These are phyloP conservation scores for Arizona elegans DNA, from an alignment of 2,113 vertebrate genomes.

Conservation along the genomic window DNA sequence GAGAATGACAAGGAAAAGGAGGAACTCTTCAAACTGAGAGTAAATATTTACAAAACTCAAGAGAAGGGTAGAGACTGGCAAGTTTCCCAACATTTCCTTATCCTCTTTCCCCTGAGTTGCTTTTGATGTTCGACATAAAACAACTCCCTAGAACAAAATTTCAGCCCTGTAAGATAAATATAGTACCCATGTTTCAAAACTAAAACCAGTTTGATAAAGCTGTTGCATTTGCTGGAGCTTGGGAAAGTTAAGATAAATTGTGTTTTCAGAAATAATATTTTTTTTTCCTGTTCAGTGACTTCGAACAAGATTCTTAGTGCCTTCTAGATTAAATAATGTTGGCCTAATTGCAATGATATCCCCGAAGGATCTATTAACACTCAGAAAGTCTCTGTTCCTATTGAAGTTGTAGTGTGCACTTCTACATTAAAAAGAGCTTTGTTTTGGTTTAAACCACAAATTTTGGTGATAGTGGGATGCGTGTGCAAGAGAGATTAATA, in stretches of 20 bases:
- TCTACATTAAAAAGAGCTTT: neutral
- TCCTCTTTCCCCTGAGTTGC: neutral
- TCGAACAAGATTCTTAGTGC: neutral
- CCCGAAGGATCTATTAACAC: neutral
- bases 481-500: neutral
- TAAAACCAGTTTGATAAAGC: neutral
- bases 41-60: slow-evolving; percentile 28
- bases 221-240: neutral
- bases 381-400: neutral
- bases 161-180: neutral
- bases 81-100: neutral
- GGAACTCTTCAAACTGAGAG: slow-evolving; percentile 68
- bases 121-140: neutral
- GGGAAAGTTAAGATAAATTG: neutral
- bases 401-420: neutral
- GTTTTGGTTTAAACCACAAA: neutral
- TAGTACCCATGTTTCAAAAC: neutral
- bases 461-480: neutral
- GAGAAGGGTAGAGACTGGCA: neutral
- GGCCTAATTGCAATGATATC: neutral
- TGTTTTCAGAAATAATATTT: neutral
- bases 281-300: neutral
- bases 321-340: neutral
- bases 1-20: slow-evolving; percentile 73
- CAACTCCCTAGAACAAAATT: neutral